Conservation (phyloP, 2,113 vertebrate species). For the Boleophthalmus pectinirostris region DNA sequence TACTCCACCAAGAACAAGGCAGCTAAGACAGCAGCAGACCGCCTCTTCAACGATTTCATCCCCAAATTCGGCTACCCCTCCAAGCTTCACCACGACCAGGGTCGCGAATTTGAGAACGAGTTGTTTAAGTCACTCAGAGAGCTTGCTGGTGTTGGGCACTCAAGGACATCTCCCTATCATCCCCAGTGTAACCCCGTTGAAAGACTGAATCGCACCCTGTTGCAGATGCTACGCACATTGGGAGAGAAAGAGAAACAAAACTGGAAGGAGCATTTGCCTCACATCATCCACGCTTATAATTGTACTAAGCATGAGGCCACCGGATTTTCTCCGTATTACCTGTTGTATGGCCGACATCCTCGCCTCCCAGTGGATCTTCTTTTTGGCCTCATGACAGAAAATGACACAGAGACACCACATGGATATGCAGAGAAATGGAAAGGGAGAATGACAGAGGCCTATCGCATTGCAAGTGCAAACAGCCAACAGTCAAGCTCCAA, state of each 20-base stretch:
- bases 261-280: background rate
- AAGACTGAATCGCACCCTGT: background rate
- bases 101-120: constrained; percentile 4
- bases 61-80: background rate
- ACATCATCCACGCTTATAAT: background rate
- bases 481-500: constrained; percentile 4
- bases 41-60: background rate
- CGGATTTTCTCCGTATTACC: background rate
- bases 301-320: background rate
- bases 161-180: background rate
- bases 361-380: background rate
- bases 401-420: background rate
- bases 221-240: background rate
- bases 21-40: constrained; percentile 2
- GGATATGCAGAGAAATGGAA: background rate
- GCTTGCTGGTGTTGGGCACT: background rate
- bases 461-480: background rate
- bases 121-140: background rate
- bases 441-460: background rate
- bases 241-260: background rate
- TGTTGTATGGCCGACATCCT: background rate
- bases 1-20: background rate
- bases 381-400: background rate
- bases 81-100: background rate
- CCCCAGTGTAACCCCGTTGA: background rate